Evolutionary conservation across 2,797 vertebrate genomes (phyloP).

Genomic region (Phaenicophaeus curvirostris): DNA sequence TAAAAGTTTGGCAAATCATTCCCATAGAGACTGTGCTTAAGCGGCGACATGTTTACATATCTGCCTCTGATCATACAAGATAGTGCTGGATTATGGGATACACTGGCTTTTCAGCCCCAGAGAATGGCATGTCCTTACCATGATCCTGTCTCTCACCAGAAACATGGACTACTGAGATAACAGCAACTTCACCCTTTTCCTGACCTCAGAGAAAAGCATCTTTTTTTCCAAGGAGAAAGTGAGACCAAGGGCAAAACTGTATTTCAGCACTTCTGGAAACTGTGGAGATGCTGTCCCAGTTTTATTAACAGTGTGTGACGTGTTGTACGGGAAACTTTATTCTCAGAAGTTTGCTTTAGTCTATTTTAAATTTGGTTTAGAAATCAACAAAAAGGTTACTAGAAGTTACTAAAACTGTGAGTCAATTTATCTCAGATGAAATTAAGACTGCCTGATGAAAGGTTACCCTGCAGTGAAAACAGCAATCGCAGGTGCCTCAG

Average conservation of each 20-base stretch:
- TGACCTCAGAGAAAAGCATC: not conserved
- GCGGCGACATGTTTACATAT: not conserved
- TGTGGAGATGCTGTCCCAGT: not conserved
- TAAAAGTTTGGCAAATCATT: constrained; percentile 2
- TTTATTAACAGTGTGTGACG: not conserved
- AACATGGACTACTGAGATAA: constrained; percentile 9
- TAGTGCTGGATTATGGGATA: constrained; percentile 19
- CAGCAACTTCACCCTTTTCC: not conserved
- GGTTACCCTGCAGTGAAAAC: not conserved
- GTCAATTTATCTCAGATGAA: not conserved
- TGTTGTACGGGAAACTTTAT: not conserved
- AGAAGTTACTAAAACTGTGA: not conserved
- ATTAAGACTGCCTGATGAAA: not conserved
- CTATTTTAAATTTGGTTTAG: not conserved
- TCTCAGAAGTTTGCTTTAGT: not conserved
- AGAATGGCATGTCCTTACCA: not conserved
- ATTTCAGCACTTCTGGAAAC: not conserved
- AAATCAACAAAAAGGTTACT: not conserved
- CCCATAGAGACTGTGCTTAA: not conserved
- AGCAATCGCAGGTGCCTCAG: not conserved
- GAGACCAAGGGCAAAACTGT: not conserved
- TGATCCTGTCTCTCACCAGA: not conserved
- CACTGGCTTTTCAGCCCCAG: not conserved
- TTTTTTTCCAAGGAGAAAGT: not conserved
- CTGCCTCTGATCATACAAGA: constrained; percentile 49